These are phyloP conservation scores for Lanistes nyassanus DNA, from an alignment of 1,140 invertebrate species.

Conservation along the genomic window DNA sequence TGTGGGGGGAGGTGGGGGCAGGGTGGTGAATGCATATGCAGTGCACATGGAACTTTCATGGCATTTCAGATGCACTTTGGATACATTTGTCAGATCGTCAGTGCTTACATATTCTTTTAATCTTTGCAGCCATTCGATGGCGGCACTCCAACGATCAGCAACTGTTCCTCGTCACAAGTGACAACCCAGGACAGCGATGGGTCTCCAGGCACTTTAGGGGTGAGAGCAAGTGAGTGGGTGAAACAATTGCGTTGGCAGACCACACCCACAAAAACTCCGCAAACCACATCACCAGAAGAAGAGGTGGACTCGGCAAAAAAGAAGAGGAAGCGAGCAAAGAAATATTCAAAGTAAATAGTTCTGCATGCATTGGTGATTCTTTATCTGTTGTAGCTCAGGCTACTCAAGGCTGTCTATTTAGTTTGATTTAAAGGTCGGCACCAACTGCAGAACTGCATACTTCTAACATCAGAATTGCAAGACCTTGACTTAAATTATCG, in stretches of 20 bases:
- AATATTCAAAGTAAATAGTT: no score
- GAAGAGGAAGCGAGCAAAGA: neutral
- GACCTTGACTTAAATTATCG: no score
- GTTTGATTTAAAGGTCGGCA: no score
- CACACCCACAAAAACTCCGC: conserved; percentile 4
- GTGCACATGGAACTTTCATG: no score
- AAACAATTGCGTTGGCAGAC: conserved; percentile 13
- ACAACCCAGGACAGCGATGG: conserved; percentile 9
- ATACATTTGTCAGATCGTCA: no score
- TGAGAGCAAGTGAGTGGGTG: conserved; percentile 17
- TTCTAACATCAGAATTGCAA: no score
- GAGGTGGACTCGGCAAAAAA: conserved; percentile 16
- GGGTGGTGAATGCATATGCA: neutral
- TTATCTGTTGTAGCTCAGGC: no score
- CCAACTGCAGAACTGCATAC: no score
- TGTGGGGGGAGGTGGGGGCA: no score
- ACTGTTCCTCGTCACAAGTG: conserved; percentile 10
- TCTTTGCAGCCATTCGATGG: neutral
- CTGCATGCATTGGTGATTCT: no score
- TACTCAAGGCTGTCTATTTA: no score
- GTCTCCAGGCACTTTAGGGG: neutral
- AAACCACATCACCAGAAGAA: neutral
- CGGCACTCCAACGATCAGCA: conserved; percentile 17
- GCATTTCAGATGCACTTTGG: no score
- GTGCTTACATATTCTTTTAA: neutral